A percentile compares a stretch with the other conserved stretches of the same genome.
Evolutionary conservation across 2,888 invertebrate genomes (phyloP).

Genomic region (Dorcus hopei): DNA sequence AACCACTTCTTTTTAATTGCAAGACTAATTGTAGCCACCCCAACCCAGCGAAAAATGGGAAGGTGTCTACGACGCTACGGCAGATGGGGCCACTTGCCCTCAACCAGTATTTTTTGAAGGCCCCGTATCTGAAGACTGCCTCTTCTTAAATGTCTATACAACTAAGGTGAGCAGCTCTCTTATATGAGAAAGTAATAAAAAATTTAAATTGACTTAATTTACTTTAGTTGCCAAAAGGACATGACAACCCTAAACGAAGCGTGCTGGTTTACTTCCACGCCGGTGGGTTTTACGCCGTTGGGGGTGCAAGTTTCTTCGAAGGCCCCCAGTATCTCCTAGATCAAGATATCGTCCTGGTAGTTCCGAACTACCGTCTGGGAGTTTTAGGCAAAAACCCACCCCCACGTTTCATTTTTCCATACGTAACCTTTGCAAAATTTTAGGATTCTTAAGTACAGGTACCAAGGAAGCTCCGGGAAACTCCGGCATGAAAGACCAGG

Average conservation of each 20-base stretch:
- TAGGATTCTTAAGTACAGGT: constrained; percentile 57
- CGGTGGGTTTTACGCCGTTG: constrained; percentile 62
- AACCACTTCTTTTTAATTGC: too few species aligned
- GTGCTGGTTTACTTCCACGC: constrained; percentile 68
- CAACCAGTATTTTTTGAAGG: constrained; percentile 34
- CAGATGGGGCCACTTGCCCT: constrained; percentile 43
- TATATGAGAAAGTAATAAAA: too few species aligned
- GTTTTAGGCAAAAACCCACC: constrained; percentile 46
- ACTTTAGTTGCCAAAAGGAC: constrained; percentile 38
- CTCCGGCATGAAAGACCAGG: constrained; percentile 69
- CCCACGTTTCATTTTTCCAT: background rate
- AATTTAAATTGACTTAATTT: background rate
- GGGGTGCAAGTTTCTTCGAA: constrained; percentile 55
- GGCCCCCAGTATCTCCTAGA: constrained; percentile 65
- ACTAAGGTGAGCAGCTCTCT: constrained; percentile 1
- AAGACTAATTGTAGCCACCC: constrained; percentile 36
- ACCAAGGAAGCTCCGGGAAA: constrained; percentile 66
- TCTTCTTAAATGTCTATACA: constrained; percentile 62
- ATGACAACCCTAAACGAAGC: constrained; percentile 48
- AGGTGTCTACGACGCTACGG: constrained; percentile 40
- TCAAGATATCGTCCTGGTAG: constrained; percentile 62
- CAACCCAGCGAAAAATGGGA: constrained; percentile 42
- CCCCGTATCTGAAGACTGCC: constrained; percentile 60
- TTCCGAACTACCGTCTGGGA: constrained; percentile 63
- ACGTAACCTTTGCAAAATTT: background rate